Conservation (phyloP, 2,888 invertebrate species). For the Choreutis nemorana region DNA sequence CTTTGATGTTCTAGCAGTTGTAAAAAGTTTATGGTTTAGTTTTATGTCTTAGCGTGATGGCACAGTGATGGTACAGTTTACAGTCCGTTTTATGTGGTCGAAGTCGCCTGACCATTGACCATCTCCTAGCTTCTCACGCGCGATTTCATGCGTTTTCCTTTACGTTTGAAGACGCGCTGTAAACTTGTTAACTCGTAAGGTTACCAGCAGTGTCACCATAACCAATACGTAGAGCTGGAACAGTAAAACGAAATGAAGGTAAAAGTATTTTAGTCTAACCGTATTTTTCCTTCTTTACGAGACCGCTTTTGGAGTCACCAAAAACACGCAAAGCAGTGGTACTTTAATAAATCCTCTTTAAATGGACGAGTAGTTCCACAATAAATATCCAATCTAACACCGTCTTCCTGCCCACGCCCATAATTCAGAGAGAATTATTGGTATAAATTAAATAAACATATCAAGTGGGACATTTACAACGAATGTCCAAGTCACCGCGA, state of each 20-base stretch:
- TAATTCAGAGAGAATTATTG: conserved; percentile 57
- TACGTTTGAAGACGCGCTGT: no score
- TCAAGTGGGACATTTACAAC: conserved; percentile 50
- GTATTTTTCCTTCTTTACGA: no score
- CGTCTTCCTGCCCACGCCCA: conserved; percentile 56
- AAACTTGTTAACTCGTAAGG: no score
- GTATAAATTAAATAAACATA: conserved; percentile 61
- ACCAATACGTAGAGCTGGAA: no score
- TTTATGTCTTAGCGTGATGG: conserved; percentile 30
- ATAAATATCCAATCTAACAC: conserved; percentile 58
- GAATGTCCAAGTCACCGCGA: conserved; percentile 40
- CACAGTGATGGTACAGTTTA: conserved; percentile 25
- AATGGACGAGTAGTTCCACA: conserved; percentile 48
- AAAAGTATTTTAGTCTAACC: no score
- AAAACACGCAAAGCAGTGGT: conserved; percentile 13
- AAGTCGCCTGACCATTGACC: conserved; percentile 22
- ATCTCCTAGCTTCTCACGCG: not conserved
- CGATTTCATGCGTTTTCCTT: no score
- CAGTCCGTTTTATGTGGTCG: conserved; percentile 27
- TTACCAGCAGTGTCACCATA: no score
- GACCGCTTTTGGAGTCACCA: no score
- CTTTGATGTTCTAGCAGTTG: conserved; percentile 29
- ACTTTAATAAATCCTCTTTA: conserved; percentile 42
- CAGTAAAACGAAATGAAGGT: no score
- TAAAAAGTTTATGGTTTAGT: conserved; percentile 32